Conservation (phyloP, 2,113 vertebrate genomes). For the Agapornis roseicollis region DNA sequence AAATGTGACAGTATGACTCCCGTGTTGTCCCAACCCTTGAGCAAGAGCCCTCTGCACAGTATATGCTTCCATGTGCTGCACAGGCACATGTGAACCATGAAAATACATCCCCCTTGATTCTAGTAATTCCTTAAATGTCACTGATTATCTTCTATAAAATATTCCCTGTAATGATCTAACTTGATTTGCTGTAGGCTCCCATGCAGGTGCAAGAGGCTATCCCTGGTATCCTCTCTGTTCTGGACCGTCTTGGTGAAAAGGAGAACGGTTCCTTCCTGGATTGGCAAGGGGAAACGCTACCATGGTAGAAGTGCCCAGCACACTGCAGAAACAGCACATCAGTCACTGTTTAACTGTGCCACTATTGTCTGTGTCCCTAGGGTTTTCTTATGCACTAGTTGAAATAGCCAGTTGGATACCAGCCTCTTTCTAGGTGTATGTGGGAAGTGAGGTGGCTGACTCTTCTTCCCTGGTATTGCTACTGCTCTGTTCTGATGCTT, state of each 20-base stretch:
- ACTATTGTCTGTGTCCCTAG: not conserved
- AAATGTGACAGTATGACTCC: not conserved
- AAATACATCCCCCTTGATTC: not conserved
- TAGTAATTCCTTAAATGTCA: not conserved
- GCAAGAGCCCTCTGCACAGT: not conserved
- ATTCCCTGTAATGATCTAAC: not conserved
- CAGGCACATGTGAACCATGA: not conserved
- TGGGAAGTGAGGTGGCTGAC: not conserved
- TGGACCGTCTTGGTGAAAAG: slow-evolving; percentile 39
- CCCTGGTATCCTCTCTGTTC: slow-evolving; percentile 17
- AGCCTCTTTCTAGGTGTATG: not conserved
- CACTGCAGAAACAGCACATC: not conserved
- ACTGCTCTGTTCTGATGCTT: not conserved
- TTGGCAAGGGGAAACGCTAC: slow-evolving; percentile 45
- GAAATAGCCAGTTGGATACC: not conserved
- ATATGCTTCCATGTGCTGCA: not conserved
- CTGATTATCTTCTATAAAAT: not conserved
- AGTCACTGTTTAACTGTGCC: not conserved
- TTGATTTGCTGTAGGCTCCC: slow-evolving; percentile 22
- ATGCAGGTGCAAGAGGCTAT: slow-evolving; percentile 51
- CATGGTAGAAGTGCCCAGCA: not conserved
- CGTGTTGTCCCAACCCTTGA: not conserved
- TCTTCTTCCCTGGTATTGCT: not conserved
- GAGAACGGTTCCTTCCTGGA: slow-evolving; percentile 54
- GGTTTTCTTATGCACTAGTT: not conserved